These are phyloP conservation scores for Coptotermes formosanus DNA, from an alignment of 1,140 invertebrate genomes.

Conservation along the genomic window DNA sequence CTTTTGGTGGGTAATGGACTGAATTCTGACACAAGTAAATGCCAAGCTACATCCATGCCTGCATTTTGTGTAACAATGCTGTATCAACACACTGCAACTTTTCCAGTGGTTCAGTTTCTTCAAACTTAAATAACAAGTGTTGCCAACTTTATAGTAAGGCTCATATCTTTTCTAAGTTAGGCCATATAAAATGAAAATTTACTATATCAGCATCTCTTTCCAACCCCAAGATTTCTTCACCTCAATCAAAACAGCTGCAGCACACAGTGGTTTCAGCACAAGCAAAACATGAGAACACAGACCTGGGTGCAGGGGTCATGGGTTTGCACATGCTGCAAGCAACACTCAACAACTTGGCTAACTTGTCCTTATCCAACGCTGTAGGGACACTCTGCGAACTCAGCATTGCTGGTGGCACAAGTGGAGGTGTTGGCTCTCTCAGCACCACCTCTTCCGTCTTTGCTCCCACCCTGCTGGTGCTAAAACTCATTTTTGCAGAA, in stretches of 20 bases:
- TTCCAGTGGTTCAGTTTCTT: no score
- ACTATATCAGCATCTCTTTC: background rate
- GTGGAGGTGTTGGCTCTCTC: background rate
- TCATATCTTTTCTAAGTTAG: no score
- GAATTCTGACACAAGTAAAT: no score
- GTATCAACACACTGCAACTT: no score
- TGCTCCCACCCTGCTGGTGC: conserved; percentile 32
- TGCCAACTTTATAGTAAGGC: no score
- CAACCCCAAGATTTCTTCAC: background rate
- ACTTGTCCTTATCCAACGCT: conserved; percentile 44
- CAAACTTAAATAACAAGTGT: no score
- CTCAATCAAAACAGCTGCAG: background rate
- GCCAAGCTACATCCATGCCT: no score
- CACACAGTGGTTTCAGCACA: background rate
- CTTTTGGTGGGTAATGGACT: no score
- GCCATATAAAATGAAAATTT: background rate
- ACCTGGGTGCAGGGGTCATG: conserved; percentile 36
- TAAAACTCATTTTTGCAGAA: conserved; percentile 46
- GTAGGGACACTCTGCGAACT: background rate
- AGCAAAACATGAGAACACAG: conserved; percentile 34
- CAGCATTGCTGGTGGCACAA: conserved; percentile 29
- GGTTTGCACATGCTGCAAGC: conserved; percentile 34
- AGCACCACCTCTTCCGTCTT: background rate
- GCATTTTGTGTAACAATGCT: no score
- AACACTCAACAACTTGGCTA: conserved; percentile 41